Base-by-base conservation (phyloP, 2,113 vertebrate species). In the Macquaria ambigua region DNA sequence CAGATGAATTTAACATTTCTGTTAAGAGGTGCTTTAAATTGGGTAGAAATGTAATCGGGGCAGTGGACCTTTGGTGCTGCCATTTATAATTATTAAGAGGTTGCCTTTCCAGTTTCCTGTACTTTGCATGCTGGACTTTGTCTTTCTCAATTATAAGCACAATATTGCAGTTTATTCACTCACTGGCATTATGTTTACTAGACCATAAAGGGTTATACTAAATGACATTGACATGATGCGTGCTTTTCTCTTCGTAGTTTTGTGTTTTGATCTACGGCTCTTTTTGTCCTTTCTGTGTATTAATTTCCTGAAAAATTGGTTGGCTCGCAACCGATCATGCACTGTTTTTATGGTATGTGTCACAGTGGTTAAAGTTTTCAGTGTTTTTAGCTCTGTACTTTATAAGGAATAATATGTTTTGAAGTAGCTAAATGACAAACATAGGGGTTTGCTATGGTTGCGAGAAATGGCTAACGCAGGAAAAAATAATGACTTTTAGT, bases 231-330 rank as follows among this genome's bases (percentile, higher is more conserved):
- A 48, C 20, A 48, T 20, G 10, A 53, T 61, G 25, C n/a, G n/a
- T 84, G 25, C 68, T 31, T 71, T 66, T 74, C 48, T 79, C 59
- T 58, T 64, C 50, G 56, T 87, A 89, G 84, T 70, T 86, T 67
- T 78, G 61, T 86, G 69, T 89, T 85, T 75, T 67, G 21, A 53
- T 58, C 23, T 61, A 34, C 55, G 11, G 34, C 43, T 79, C 61
- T 74, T 79, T 68, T 48, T 82, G 79, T 84, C 78, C 41, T 73
- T 73, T 79, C 48, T 84, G 79, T 84, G n/a, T 75, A 43, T 69
- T 25, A 16, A 69, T 64, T 59, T 75, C 14, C 9, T 43, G 34
- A 46, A 55, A 63, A 39, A 16, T n/a, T 55, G 34, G 69, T 53
- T 73, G 55, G 56, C 25, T 77, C 8, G 3, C 28, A 31, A 14